phyloP scores from a whole-genome alignment of 2,113 vertebrate genomes.

The Cyprinodon variegatus region DNA sequence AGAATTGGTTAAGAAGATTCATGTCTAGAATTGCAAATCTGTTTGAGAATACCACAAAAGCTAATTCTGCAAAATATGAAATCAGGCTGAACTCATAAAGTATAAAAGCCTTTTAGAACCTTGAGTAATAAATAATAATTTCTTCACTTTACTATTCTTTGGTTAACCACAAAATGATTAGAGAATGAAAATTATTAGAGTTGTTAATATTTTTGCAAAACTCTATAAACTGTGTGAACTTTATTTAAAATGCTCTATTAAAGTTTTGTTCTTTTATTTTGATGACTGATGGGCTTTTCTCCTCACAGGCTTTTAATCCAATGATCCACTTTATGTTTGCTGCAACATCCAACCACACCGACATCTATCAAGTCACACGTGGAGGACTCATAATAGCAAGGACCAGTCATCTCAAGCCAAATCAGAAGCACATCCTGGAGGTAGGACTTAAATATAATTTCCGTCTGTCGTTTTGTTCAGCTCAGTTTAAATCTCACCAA shows the following conservation, averaged over 20 bases:
- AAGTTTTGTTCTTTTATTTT: not conserved
- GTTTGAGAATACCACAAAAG: too few relatives aligned
- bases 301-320: slow-evolving; percentile 77
- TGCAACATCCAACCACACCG: slow-evolving; percentile 68
- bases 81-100: too few relatives aligned
- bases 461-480: not conserved
- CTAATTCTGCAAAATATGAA: too few relatives aligned
- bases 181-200: not conserved
- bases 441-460: slow-evolving; percentile 56
- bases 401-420: slow-evolving; percentile 64
- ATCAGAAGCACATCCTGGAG: slow-evolving; percentile 76
- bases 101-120: too few relatives aligned
- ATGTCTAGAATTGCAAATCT: too few relatives aligned
- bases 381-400: slow-evolving; percentile 77
- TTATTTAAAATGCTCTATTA: not conserved
- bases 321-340: slow-evolving; percentile 71
- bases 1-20: too few relatives aligned
- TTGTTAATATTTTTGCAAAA: not conserved
- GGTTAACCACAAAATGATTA: not conserved
- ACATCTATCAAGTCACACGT: slow-evolving; percentile 76
- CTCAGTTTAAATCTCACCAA: not conserved
- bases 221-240: slow-evolving; percentile 1
- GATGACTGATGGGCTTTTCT: not conserved
- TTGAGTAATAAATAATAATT: too few relatives aligned
- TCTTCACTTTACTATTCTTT: not conserved